Base-by-base conservation (phyloP, 2,797 vertebrate species). In the Pseudomugil gertrudae region DNA sequence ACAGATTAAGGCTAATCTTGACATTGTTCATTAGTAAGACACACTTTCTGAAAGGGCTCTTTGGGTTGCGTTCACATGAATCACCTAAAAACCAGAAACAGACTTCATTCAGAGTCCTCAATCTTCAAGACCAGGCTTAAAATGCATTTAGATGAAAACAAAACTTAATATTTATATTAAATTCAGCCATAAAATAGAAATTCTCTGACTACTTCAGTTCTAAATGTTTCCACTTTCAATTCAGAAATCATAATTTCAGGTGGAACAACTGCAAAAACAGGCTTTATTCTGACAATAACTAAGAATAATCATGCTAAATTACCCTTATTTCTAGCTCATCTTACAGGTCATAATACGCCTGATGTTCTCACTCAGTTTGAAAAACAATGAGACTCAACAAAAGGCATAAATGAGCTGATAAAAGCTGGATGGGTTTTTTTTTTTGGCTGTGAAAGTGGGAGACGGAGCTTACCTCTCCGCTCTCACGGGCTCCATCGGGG, bases 401-500 rank as follows among this genome's bases (percentile, higher is more conserved):
- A 19, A 21, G 64, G 57, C 33, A 26, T 3, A 65, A 62, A 29
- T 5, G 47, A 64, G 33, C 52, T 38, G 78, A 80, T 81, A 60
- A 72, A 61, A 61, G 61, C 23, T 21, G 47, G 63, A 36, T 32
- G n/a, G n/a, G n/a, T n/a, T n/a, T n/a, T 63, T 74, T 43, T 66
- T 27, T 27, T 52, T 15, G 21, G 13, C 55, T 5, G 50, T 0
- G 51, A 2, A 5, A 23, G 60, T 36, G 30, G 19, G 32, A 33
- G 63, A 24, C 5, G 0, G 47, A 48, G 58, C 50, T 70, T 66
- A 66, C 75, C 57, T 77, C 76, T 69, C 47, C n/a, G 29, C 72
- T 77, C 70, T 71, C 67, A 50, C 15, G 9, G 36, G 51, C 71
- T 66, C 72, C 21, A 62, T 5, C 24, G 45, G 67, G 78, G 81